Percentiles rank a stretch among this genome's conserved stretches.
These are phyloP conservation scores for Leptopilina clavipes DNA, from an alignment of 1,140 invertebrate genomes.

Conservation along the genomic window DNA sequence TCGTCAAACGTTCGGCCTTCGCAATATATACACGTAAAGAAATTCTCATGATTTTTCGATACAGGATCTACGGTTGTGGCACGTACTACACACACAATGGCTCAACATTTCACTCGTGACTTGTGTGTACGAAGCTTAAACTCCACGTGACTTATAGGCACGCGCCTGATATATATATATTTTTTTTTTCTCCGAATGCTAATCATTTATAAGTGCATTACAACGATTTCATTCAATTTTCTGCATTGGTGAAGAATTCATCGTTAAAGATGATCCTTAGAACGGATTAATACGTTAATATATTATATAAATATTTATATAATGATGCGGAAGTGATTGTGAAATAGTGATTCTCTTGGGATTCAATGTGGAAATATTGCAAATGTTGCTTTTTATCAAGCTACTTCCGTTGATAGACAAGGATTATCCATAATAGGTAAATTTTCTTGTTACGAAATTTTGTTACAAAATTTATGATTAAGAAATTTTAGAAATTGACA, in stretches of 20 bases:
- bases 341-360: conserved; percentile 8
- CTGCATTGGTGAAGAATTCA: background rate
- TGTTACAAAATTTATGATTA: too few species aligned
- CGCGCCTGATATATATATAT: background rate
- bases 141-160: conserved; percentile 27
- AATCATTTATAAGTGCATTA: background rate
- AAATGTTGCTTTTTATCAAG: background rate
- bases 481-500: too few species aligned
- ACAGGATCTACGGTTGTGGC: background rate
- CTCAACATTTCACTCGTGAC: background rate
- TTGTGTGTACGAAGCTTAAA: conserved; percentile 27
- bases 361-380: background rate
- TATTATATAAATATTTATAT: background rate
- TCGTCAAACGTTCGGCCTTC: conserved; percentile 38
- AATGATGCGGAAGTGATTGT: conserved; percentile 26
- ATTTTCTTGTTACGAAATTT: background rate
- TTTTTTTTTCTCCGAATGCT: background rate
- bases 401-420: background rate
- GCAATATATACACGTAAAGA: too few species aligned
- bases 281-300: background rate
- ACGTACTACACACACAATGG: background rate
- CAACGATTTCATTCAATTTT: background rate
- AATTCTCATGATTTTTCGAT: background rate
- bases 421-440: conserved; percentile 6
- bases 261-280: conserved; percentile 11